These are phyloP conservation scores for Phrynocephalus versicolor DNA, from an alignment of 2,113 vertebrate genomes.

Conservation along the genomic window DNA sequence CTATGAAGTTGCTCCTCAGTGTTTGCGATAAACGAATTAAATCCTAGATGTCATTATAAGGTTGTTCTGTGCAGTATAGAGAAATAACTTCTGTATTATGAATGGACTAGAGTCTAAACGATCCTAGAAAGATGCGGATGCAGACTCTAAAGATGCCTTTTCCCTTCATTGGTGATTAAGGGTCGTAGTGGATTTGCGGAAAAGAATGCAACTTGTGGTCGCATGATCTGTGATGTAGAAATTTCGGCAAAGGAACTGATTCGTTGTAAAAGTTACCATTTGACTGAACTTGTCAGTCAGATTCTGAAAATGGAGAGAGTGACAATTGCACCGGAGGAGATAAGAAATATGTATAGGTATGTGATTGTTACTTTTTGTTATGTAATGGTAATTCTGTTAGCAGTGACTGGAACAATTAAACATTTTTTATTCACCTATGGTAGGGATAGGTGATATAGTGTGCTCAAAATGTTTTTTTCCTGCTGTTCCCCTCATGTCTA, in stretches of 20 bases:
- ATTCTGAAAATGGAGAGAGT: slow-evolving; percentile 86
- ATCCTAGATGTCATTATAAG: not conserved
- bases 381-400: not conserved
- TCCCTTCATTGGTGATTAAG: slow-evolving; percentile 64
- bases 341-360: slow-evolving; percentile 90
- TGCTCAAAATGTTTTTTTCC: not conserved
- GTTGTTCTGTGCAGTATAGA: not conserved
- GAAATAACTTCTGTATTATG: not conserved
- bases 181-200: slow-evolving; percentile 92
- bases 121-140: not conserved
- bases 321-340: slow-evolving; percentile 81
- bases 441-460: not conserved
- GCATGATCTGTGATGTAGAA: slow-evolving; percentile 94
- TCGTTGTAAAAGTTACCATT: slow-evolving; percentile 94
- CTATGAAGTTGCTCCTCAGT: not conserved
- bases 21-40: not conserved
- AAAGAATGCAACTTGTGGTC: slow-evolving; percentile 92
- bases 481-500: not conserved
- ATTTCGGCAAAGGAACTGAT: slow-evolving; percentile 97
- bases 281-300: slow-evolving; percentile 89
- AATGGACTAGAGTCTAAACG: not conserved
- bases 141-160: not conserved
- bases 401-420: not conserved
- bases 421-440: too few species aligned
- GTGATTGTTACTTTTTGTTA: not conserved